Evolutionary conservation across 2,888 invertebrate genomes (phyloP).

Genomic region (Drosophila mettleri): DNA sequence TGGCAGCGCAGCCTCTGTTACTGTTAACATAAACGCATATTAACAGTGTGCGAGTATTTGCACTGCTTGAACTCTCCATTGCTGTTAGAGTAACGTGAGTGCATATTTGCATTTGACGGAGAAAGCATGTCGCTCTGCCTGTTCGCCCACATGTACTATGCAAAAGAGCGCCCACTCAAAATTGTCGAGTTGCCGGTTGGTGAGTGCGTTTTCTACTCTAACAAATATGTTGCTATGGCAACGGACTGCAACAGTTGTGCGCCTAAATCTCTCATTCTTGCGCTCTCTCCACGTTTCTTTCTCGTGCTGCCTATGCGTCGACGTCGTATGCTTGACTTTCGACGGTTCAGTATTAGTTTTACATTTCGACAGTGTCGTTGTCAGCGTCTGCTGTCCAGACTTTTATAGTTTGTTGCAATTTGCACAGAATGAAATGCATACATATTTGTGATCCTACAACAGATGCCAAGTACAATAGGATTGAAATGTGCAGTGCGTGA

Average conservation of each 20-base stretch:
- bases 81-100: not conserved
- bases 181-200: not conserved
- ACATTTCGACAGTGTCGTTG: constrained; percentile 40
- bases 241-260: constrained; percentile 14
- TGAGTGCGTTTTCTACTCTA: constrained; percentile 11
- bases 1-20: constrained; percentile 32
- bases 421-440: constrained; percentile 19
- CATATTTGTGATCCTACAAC: constrained; percentile 23
- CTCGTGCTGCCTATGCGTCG: constrained; percentile 10
- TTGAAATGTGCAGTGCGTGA: constrained; percentile 36
- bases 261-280: constrained; percentile 3
- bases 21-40: constrained; percentile 14
- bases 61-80: not conserved
- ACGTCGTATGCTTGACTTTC: constrained; percentile 23
- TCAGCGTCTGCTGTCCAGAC: constrained; percentile 6
- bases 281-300: constrained; percentile 9
- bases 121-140: constrained; percentile 25
- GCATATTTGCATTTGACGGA: constrained; percentile 3
- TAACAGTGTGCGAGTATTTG: constrained; percentile 7
- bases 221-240: constrained; percentile 33
- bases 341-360: constrained; percentile 46
- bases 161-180: constrained; percentile 21
- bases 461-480: constrained; percentile 22
- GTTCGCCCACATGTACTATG: constrained; percentile 36
- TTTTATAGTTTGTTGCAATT: constrained; percentile 24